These are phyloP conservation scores for Brachyptera putata DNA, from an alignment of 2,888 invertebrate genomes.

Conservation along the genomic window DNA sequence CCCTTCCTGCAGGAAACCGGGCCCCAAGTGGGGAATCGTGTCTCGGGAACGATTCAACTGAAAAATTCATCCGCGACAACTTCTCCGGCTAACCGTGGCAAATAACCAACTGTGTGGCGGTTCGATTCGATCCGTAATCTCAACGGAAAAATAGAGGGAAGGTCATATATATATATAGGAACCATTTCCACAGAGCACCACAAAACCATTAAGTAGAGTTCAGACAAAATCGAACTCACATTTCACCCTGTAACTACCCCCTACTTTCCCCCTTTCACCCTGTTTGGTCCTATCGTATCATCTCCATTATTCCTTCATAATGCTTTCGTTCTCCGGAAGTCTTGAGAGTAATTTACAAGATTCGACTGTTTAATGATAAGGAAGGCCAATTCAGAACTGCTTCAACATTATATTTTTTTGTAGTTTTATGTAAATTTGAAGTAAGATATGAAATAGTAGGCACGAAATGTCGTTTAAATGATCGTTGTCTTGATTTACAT, in stretches of 20 bases:
- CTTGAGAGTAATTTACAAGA: not conserved
- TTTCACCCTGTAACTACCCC: not conserved
- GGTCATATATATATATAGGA: not conserved
- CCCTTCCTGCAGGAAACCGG: not conserved
- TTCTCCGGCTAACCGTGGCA: constrained; percentile 11
- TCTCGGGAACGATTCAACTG: constrained; percentile 16
- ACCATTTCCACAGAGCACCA: constrained; percentile 11
- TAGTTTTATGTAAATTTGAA: not conserved
- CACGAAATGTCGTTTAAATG: too few relatives aligned
- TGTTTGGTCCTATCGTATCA: too few relatives aligned
- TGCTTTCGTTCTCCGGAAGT: not conserved
- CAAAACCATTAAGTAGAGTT: constrained; percentile 20
- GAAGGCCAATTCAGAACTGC: not conserved
- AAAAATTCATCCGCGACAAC: constrained; percentile 22
- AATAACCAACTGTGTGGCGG: constrained; percentile 13
- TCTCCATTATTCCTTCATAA: not conserved
- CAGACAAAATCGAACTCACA: constrained; percentile 17
- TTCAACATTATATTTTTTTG: not conserved
- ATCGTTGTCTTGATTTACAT: not conserved
- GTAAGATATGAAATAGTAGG: not conserved
- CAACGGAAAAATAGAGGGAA: not conserved
- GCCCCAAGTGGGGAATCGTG: constrained; percentile 18
- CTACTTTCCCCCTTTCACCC: not conserved
- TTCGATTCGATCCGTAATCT: constrained; percentile 3
- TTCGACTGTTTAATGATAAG: not conserved